phyloP scores from a whole-genome alignment of 2,797 vertebrate species.

The Lycodopsis pacificus region DNA sequence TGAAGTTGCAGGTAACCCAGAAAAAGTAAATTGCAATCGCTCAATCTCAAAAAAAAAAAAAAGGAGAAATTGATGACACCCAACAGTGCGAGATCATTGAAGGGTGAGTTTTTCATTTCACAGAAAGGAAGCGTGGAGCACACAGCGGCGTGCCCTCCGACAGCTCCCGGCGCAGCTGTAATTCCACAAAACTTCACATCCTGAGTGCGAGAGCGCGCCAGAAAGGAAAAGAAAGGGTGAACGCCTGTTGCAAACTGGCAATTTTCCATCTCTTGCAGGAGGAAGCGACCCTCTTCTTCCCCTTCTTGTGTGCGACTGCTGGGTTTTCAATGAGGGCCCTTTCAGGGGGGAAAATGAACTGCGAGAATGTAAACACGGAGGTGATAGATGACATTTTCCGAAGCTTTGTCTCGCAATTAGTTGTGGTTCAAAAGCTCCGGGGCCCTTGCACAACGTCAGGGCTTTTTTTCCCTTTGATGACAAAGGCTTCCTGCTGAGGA shows the following conservation, averaged over 20 bases:
- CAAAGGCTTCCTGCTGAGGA: conserved; percentile 47
- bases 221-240: conserved; percentile 14
- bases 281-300: conserved; percentile 33
- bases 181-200: conserved; percentile 38
- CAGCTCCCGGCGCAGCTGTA: conserved; percentile 35
- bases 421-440: conserved; percentile 52
- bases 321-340: conserved; percentile 35
- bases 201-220: conserved; percentile 20
- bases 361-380: conserved; percentile 56
- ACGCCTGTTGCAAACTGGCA: conserved; percentile 24
- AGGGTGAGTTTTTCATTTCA: conserved; percentile 63
- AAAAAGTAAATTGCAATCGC: conserved; percentile 28
- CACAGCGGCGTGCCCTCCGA: conserved; percentile 18
- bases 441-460: conserved; percentile 13
- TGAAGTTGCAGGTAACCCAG: conserved; percentile 19
- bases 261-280: conserved; percentile 46
- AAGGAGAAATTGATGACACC: conserved; percentile 39
- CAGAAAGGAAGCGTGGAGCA: conserved; percentile 35
- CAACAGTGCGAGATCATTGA: conserved; percentile 31
- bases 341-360: conserved; percentile 37
- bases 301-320: conserved; percentile 31
- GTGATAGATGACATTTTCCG: conserved; percentile 65
- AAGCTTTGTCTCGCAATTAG: conserved; percentile 68
- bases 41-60: conserved; percentile 26
- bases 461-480: conserved; percentile 31